phyloP scores from a whole-genome alignment of 2,888 invertebrate genomes.

The Caenorhabditis sp. region DNA sequence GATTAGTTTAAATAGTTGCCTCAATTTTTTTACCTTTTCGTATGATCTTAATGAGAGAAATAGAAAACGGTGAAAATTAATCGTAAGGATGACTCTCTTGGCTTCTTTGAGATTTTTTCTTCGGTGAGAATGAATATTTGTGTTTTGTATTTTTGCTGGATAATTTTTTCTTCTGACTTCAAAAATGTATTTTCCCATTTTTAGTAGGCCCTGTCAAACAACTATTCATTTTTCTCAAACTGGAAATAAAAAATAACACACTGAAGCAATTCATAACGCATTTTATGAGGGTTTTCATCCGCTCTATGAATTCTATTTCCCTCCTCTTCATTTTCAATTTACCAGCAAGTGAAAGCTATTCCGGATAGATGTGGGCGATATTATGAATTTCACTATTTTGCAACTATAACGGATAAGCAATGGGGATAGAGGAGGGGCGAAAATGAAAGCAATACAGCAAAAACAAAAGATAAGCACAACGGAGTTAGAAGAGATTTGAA shows the following conservation, averaged over 20 bases:
- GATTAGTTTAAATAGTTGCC: too few species aligned
- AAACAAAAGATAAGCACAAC: slow-evolving; percentile 11
- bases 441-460: slow-evolving; percentile 5
- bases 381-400: slow-evolving; percentile 11
- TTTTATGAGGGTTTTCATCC: slow-evolving; percentile 47
- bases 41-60: too few species aligned
- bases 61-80: too few species aligned
- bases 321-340: slow-evolving; percentile 1
- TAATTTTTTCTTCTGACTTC: background rate
- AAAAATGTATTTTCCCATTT: background rate
- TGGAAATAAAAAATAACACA: slow-evolving; percentile 16
- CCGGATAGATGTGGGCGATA: slow-evolving; percentile 2
- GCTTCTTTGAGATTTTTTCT: too few species aligned
- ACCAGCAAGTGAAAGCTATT: slow-evolving; percentile 20
- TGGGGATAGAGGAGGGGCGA: background rate
- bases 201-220: background rate
- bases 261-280: slow-evolving; percentile 20
- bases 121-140: too few species aligned
- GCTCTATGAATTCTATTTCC: slow-evolving; percentile 5
- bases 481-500: slow-evolving; percentile 21
- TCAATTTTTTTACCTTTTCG: too few species aligned
- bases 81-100: too few species aligned
- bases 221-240: background rate
- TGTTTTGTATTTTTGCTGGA: too few species aligned
- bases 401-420: background rate